These are phyloP conservation scores for Neosalanx taihuensis DNA, from an alignment of 2,797 vertebrate species.

Conservation along the genomic window DNA sequence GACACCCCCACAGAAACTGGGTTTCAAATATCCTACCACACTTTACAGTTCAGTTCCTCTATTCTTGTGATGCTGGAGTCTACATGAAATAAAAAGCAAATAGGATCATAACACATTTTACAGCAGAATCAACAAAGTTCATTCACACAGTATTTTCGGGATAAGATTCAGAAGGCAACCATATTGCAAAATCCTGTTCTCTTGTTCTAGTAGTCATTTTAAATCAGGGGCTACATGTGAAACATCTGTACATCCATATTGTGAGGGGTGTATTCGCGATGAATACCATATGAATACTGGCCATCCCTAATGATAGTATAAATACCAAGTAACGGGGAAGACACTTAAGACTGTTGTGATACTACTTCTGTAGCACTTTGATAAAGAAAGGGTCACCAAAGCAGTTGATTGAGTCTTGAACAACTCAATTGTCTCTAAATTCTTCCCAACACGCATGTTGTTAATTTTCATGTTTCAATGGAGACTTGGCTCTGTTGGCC, in stretches of 20 bases:
- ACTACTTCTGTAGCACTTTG: background rate
- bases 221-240: too few species aligned
- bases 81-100: background rate
- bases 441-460: background rate
- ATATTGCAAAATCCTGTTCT: background rate
- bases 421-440: background rate
- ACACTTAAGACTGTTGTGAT: background rate
- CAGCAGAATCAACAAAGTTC: conserved; percentile 1
- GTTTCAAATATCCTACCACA: conserved; percentile 2
- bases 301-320: background rate
- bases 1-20: conserved; percentile 21
- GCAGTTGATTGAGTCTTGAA: background rate
- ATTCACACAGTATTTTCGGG: background rate
- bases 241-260: too few species aligned
- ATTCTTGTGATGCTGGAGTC: conserved; percentile 10
- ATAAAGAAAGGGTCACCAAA: background rate
- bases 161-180: background rate
- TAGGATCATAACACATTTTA: background rate
- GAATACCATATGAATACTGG: too few species aligned
- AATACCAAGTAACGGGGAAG: background rate
- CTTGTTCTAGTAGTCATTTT: background rate
- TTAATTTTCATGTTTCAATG: background rate
- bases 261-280: too few species aligned
- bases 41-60: conserved; percentile 9
- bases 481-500: background rate